Evolutionary conservation across 2,797 vertebrate species (phyloP), one percentile per base, ranked within the genome.

Genomic region (Tapirus indicus): DNA sequence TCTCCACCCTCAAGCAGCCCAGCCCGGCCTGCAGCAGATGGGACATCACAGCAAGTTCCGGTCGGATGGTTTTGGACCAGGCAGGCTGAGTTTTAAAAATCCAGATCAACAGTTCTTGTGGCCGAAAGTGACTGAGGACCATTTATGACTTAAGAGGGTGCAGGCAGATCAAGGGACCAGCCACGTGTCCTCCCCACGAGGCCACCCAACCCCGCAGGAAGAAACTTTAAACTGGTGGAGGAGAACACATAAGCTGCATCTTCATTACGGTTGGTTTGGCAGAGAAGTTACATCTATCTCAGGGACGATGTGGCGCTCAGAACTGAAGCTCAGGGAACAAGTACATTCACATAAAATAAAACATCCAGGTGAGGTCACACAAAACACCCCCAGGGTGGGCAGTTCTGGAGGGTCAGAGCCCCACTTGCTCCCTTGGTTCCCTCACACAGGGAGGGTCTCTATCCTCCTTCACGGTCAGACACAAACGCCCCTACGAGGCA

Each of bases 221-320:
- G 56, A 92, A 58, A 25, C 68, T 38, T 2, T 47, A 10, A 41
- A 41, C 23, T 2, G 21, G 35, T 6, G 44, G 5, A 3, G 25
- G 35, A 52, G 71, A 54, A 35, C 54, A n/a, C 1, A 7, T 13
- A 20, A 12, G 10, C 27, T 74, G 21, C 2, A 8, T 80, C 41
- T 79, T 25, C 60, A 41, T 60, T 54, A 18, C 6, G 29, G 44
- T 74, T 44, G 25, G 6, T 29, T 71, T 25, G 38, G 7, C 23
- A 13, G 1, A 12, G 14, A 47, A 13, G 0, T 58, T 7, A 35
- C 23, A 62, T 71, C 83, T 60, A 41, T 66, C 71, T 83, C 38
- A 18, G 79, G 35, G 2, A 1, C 21, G 2, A 7, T 32, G 23
- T 7, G 2, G 27, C 32, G 38, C 13, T 88, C 35, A 0, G 6